phyloP scores from a whole-genome alignment of 1,140 invertebrate genomes.

The Maniola jurtina region DNA sequence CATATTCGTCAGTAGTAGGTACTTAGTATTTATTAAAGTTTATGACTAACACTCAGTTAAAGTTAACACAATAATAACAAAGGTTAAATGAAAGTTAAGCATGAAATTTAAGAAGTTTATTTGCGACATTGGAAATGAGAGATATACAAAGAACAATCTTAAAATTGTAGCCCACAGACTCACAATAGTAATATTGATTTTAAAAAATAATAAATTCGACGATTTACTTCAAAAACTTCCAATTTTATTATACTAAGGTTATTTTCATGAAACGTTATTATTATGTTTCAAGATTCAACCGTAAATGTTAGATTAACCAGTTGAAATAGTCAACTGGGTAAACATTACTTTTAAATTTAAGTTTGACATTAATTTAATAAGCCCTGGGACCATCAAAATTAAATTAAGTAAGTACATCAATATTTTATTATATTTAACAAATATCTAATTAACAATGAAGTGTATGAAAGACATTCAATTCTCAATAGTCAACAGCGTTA shows the following conservation, averaged over 20 bases:
- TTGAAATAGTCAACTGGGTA: slow-evolving; percentile 8
- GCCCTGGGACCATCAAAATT: slow-evolving; percentile 34
- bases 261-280: slow-evolving; percentile 29
- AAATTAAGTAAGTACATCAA: slow-evolving; percentile 18
- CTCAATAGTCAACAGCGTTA: slow-evolving; percentile 51
- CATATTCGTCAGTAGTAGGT: too few relatives aligned
- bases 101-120: slow-evolving; percentile 39
- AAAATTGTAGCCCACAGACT: slow-evolving; percentile 32
- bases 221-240: slow-evolving; percentile 38
- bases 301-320: background rate
- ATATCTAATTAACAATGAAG: slow-evolving; percentile 44
- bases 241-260: slow-evolving; percentile 33
- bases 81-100: slow-evolving; percentile 21
- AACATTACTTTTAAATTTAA: slow-evolving; percentile 22
- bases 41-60: too few relatives aligned
- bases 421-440: slow-evolving; percentile 22
- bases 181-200: slow-evolving; percentile 24
- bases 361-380: slow-evolving; percentile 18
- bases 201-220: slow-evolving; percentile 59
- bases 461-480: slow-evolving; percentile 40
- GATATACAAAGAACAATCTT: slow-evolving; percentile 37
- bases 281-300: slow-evolving; percentile 7
- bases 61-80: background rate
- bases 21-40: too few relatives aligned
- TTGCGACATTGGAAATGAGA: slow-evolving; percentile 36